These are phyloP conservation scores for Eidolon helvum DNA, from an alignment of 2,113 vertebrate genomes.

Conservation along the genomic window DNA sequence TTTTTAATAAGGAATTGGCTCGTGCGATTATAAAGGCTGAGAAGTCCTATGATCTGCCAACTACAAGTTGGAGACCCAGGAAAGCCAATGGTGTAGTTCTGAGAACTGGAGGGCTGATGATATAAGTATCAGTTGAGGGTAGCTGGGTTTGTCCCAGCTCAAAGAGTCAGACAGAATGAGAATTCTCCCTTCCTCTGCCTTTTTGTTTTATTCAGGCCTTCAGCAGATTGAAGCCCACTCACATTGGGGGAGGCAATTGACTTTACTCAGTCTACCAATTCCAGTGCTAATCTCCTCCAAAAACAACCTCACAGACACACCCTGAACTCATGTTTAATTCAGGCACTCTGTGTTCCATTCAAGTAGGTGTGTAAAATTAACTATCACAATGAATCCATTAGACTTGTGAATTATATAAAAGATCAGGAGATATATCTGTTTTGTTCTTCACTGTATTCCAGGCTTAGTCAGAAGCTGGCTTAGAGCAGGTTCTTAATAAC, in stretches of 20 bases:
- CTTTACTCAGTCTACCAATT: neutral
- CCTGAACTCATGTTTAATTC: neutral
- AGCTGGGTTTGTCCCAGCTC: neutral
- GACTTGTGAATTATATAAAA: neutral
- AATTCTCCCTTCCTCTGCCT: neutral
- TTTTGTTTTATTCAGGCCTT: neutral
- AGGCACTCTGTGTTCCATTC: neutral
- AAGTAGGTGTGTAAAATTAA: neutral
- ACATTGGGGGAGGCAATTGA: neutral
- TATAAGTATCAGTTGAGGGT: neutral
- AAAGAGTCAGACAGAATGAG: neutral
- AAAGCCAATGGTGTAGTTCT: neutral
- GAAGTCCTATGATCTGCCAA: neutral
- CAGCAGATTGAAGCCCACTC: neutral
- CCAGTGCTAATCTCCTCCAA: neutral
- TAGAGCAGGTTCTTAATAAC: neutral
- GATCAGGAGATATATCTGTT: neutral
- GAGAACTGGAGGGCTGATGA: neutral
- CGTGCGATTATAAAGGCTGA: neutral
- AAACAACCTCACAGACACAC: neutral
- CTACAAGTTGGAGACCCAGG: neutral
- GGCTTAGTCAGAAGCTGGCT: neutral
- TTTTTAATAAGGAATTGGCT: neutral
- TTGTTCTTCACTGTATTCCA: neutral
- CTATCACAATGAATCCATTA: neutral